Evolutionary conservation across 2,888 invertebrate species (phyloP).

Genomic region (Eupeodes luniger): DNA sequence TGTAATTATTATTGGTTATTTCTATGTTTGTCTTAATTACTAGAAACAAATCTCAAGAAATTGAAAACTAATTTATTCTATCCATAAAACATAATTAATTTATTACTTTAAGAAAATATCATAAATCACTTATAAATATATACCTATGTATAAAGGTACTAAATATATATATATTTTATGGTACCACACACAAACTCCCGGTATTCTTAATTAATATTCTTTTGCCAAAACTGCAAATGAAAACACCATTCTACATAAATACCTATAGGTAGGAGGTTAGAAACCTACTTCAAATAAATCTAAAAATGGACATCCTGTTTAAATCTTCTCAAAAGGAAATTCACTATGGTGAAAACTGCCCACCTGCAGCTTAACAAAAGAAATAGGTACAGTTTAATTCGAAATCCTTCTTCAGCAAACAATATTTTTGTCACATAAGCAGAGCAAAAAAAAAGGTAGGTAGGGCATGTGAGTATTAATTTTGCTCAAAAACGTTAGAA

Average conservation of each 20-base stretch:
- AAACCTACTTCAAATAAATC: constrained; percentile 22
- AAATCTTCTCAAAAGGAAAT: constrained; percentile 37
- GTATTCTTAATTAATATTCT: constrained; percentile 30
- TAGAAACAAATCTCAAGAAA: too few species aligned
- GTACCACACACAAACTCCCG: constrained; percentile 23
- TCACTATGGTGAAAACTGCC: constrained; percentile 34
- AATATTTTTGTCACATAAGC: constrained; percentile 61
- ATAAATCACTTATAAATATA: constrained; percentile 1
- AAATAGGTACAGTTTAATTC: constrained; percentile 32
- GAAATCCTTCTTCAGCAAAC: constrained; percentile 51
- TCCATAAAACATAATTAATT: too few species aligned
- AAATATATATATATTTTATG: neutral
- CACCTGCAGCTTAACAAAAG: constrained; percentile 67
- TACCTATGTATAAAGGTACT: neutral
- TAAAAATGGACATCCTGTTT: constrained; percentile 43
- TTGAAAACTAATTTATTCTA: too few species aligned
- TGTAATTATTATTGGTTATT: neutral
- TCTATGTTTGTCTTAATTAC: too few species aligned
- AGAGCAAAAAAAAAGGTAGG: constrained; percentile 45
- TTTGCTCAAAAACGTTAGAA: constrained; percentile 27
- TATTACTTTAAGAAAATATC: neutral
- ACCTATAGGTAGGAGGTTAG: neutral
- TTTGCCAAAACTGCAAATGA: constrained; percentile 39
- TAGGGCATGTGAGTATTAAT: constrained; percentile 47
- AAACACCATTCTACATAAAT: neutral